Evolutionary conservation across 2,888 invertebrate species (phyloP).

Genomic region (Leptinotarsa tumamoca): DNA sequence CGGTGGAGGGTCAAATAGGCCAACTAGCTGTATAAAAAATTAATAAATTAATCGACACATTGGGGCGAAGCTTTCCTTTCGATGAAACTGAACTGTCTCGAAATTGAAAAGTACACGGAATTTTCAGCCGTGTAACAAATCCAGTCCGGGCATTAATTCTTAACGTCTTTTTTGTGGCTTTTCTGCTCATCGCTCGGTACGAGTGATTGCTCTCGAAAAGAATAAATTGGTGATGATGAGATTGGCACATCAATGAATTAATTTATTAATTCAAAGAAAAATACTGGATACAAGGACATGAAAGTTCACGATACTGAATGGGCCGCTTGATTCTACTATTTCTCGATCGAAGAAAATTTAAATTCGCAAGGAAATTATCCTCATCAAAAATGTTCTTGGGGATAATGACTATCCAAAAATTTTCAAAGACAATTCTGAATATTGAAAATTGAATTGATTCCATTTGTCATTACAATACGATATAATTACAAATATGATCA

Average conservation of each 20-base stretch:
- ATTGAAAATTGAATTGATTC: too few relatives aligned
- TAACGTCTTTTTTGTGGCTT: constrained; percentile 17
- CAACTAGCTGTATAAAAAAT: too few relatives aligned
- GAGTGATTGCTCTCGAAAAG: constrained; percentile 28
- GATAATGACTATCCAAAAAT: too few relatives aligned
- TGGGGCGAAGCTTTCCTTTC: constrained; percentile 8
- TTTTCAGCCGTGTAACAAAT: constrained; percentile 22
- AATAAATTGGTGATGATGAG: constrained; percentile 13
- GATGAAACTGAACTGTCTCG: constrained; percentile 18
- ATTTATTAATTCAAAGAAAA: background rate
- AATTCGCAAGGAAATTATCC: too few relatives aligned
- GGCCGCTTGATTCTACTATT: too few relatives aligned
- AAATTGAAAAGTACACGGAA: constrained; percentile 22
- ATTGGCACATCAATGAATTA: constrained; percentile 15
- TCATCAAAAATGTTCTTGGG: too few relatives aligned
- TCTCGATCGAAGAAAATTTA: too few relatives aligned
- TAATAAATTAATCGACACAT: background rate
- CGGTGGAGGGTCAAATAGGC: too few relatives aligned
- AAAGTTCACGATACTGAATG: background rate
- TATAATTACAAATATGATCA: too few relatives aligned
- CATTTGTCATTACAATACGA: too few relatives aligned
- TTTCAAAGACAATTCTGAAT: too few relatives aligned
- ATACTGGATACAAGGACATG: background rate
- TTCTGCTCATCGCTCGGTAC: constrained; percentile 2
- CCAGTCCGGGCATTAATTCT: constrained; percentile 21